A percentile compares a stretch with the other conserved stretches of the same genome.
Evolutionary conservation across 2,113 vertebrate genomes (phyloP).

Genomic region (Diphyllodes magnificus): DNA sequence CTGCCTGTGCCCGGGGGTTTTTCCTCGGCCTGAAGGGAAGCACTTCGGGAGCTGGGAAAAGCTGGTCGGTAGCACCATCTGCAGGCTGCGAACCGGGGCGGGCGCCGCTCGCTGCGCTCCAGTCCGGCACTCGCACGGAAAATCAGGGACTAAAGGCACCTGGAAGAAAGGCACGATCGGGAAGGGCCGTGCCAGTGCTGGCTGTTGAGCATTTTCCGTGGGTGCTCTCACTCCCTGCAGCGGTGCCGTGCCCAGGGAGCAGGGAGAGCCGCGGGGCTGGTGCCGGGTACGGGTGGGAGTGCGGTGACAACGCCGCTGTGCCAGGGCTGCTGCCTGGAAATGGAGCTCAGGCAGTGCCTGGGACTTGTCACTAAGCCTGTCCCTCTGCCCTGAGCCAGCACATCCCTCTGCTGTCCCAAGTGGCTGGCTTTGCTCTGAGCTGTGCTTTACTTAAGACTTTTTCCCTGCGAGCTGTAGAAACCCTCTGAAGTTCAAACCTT

Average conservation of each 20-base stretch:
- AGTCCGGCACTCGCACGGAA: neutral
- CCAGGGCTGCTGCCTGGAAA: neutral
- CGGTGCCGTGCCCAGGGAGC: fast-evolving
- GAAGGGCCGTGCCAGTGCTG: fast-evolving
- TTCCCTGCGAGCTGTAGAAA: neutral
- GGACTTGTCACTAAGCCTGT: neutral
- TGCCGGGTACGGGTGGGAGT: fast-evolving
- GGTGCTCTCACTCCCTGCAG: fast-evolving
- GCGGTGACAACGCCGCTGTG: fast-evolving
- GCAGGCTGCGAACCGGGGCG: constrained; percentile 75
- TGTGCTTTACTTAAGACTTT: neutral
- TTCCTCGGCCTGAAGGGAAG: neutral
- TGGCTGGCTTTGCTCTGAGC: neutral
- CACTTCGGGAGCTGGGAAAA: constrained; percentile 54
- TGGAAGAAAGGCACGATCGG: fast-evolving
- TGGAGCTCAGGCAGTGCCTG: neutral
- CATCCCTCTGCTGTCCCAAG: neutral
- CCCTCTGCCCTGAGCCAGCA: neutral
- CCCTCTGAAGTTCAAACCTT: neutral
- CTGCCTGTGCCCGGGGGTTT: neutral
- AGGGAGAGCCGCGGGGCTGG: fast-evolving
- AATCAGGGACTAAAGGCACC: neutral
- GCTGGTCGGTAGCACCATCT: constrained; percentile 92
- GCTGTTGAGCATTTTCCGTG: fast-evolving
- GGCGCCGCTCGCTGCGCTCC: neutral